Evolutionary conservation across 1,140 invertebrate genomes (phyloP), one percentile per base, ranked within the genome.

Genomic region (Manduca sexta): DNA sequence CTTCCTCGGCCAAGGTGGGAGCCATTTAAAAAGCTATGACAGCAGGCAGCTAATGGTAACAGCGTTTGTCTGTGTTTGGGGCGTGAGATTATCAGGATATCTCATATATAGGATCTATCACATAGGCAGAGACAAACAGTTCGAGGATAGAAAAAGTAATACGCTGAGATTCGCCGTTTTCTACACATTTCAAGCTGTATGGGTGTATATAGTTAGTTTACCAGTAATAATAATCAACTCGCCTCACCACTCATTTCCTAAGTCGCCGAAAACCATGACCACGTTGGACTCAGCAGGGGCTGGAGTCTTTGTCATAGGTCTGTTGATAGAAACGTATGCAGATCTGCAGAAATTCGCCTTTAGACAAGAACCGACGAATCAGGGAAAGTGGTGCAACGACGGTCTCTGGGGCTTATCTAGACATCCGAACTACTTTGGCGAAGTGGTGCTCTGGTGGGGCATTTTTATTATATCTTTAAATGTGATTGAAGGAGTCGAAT

Each of bases 361-460:
- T 73, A 90, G 93, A 47, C 92, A 94, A 69, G 93, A 97, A 75
- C 93, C 94, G 1, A 88, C 88, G 0, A 98, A 98, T 70, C 89
- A 94, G 86, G 95, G 95, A 17, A 95, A 93, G 80, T 95, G 95
- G 92, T 97, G 95, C 70, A 94, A 95, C 71, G 93, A 93, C 67
- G 95, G 96, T 11, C 84, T 98, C 11, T 98, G 97, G 97, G 91
- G 92, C 35, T 70, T 96, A 11, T 97, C 95, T 0, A 89, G 96
- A 47, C 96, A 98, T 86, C 97, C 97, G 0, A 98, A 98, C 78
- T 98, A 98, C 72, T 97, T 98, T 82, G 97, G 97, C 1, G 97
- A 98, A 86, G 95, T 98, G 18, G 88, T 95, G 0, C 88, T 98
- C 1, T 98, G 97, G 97, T 96, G 95, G 92, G 96, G 96, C 1